phyloP scores from a whole-genome alignment of 1,140 invertebrate genomes.

The Epicauta chinensis region DNA sequence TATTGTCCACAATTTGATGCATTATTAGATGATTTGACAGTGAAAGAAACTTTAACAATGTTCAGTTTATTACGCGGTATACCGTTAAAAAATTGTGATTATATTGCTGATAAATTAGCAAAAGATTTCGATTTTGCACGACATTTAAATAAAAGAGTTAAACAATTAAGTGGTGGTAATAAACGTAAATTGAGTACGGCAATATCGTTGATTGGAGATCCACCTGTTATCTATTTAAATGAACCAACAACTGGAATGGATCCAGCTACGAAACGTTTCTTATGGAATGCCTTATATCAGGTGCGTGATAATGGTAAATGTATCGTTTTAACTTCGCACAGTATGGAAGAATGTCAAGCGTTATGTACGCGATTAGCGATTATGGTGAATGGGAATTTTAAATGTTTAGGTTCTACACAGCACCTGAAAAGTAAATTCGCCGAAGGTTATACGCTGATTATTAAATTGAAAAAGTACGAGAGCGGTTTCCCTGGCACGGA shows the following conservation, averaged over 20 bases:
- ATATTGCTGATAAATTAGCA: constrained; percentile 37
- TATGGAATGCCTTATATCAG: constrained; percentile 64
- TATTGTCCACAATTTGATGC: constrained; percentile 83
- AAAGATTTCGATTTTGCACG: constrained; percentile 44
- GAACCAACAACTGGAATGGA: constrained; percentile 80
- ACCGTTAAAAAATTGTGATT: constrained; percentile 41
- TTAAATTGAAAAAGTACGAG: constrained; percentile 33
- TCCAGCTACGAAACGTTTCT: constrained; percentile 67
- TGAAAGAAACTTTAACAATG: constrained; percentile 65
- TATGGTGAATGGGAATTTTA: constrained; percentile 77
- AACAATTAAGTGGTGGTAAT: constrained; percentile 81
- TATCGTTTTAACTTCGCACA: constrained; percentile 70
- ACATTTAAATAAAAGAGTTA: constrained; percentile 49
- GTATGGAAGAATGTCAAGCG: constrained; percentile 82
- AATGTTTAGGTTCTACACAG: constrained; percentile 61
- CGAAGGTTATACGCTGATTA: constrained; percentile 42
- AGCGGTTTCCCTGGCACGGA: constrained; percentile 5
- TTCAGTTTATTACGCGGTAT: constrained; percentile 70
- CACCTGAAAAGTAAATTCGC: constrained; percentile 61
- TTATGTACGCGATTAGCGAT: constrained; percentile 78
- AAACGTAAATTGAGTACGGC: constrained; percentile 91
- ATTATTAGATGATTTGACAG: constrained; percentile 70
- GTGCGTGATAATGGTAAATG: constrained; percentile 57
- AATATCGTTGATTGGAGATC: constrained; percentile 81
- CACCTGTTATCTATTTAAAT: constrained; percentile 79